Evolutionary conservation across 2,797 vertebrate species (phyloP).

Genomic region (Hoplostethus mediterraneus): DNA sequence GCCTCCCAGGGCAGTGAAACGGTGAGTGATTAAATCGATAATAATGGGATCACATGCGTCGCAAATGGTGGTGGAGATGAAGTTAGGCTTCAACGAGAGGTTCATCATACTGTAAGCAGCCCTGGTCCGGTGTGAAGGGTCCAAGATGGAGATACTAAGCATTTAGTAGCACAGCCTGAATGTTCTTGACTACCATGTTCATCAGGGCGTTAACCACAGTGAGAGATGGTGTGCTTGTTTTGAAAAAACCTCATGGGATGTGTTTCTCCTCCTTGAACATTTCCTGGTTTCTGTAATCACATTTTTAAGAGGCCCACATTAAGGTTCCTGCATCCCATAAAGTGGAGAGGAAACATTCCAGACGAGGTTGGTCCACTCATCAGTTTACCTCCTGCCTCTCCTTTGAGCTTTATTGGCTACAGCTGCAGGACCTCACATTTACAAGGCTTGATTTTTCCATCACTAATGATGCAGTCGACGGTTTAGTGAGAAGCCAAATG

Average conservation of each 20-base stretch:
- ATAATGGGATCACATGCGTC: conserved; percentile 7
- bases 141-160: not conserved
- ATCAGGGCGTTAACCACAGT: not conserved
- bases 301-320: conserved; percentile 17
- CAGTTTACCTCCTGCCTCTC: conserved; percentile 24
- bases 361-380: conserved; percentile 40
- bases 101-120: conserved; percentile 3
- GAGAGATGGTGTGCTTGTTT: not conserved
- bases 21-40: conserved; percentile 8
- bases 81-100: conserved; percentile 8
- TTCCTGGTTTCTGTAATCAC: conserved; percentile 11
- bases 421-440: conserved; percentile 46
- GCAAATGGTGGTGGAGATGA: not conserved
- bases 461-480: not conserved
- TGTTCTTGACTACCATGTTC: not conserved
- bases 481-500: not conserved
- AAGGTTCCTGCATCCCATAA: conserved; percentile 23
- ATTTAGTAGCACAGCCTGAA: not conserved
- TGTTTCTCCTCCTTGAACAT: conserved; percentile 2
- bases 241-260: not conserved
- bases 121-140: not conserved
- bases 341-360: conserved; percentile 46
- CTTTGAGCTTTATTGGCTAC: conserved; percentile 9
- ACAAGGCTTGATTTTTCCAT: conserved; percentile 26
- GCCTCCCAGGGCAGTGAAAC: too few species aligned